phyloP scores from a whole-genome alignment of 2,113 vertebrate genomes.

The Xiphophorus hellerii region DNA sequence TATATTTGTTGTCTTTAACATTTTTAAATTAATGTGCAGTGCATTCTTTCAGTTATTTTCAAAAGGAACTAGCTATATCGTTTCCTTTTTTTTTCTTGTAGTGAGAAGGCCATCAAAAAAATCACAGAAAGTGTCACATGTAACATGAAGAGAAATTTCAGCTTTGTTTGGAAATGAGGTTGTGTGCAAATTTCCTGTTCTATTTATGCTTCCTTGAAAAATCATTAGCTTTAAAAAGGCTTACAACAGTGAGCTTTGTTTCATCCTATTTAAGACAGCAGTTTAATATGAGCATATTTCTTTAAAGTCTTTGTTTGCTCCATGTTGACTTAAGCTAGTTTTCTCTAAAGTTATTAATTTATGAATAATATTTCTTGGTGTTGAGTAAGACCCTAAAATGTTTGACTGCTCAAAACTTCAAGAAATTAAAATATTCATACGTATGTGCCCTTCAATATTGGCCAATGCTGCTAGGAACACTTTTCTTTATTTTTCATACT shows the following conservation, averaged over 20 bases:
- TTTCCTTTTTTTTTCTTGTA: not conserved
- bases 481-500: too few species aligned
- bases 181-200: not conserved
- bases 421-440: not conserved
- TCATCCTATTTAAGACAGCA: too few species aligned
- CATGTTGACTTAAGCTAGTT: too few species aligned
- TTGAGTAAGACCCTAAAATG: too few species aligned
- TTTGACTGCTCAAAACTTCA: not conserved
- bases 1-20: not conserved
- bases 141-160: not conserved
- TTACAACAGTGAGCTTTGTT: not conserved
- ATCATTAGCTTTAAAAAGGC: not conserved
- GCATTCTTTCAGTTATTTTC: not conserved
- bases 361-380: too few species aligned
- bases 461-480: not conserved
- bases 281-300: too few species aligned
- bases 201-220: not conserved
- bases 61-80: not conserved
- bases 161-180: not conserved
- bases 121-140: not conserved
- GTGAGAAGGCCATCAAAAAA: not conserved
- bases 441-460: not conserved
- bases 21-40: not conserved
- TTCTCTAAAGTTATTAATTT: too few species aligned
- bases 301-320: too few species aligned